Base-by-base conservation (phyloP, 2,113 vertebrate genomes). In the Limanda limanda region DNA sequence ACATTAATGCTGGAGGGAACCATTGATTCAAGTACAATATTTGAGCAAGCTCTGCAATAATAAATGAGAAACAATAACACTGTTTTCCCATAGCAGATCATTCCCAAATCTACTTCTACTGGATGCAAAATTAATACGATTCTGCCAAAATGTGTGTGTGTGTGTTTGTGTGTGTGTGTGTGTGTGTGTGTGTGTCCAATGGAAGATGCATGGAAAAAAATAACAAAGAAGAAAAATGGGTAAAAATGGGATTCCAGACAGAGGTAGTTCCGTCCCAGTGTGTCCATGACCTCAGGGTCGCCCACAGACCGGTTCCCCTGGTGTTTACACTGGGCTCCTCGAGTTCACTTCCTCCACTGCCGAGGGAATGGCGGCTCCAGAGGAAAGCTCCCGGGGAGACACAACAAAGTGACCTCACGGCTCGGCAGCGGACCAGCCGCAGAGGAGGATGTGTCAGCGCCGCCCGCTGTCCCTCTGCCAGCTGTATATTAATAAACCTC, bases 271-370 rank as follows among this genome's bases (percentile, higher is more conserved):
- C 52, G 31, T 78, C 64, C 58, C 27, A 66, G 65, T 6, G 4
- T 64, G 70, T 45, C 54, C 14, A 4, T 86, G 82, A 90, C 88
- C 83, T 65, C 12, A 1, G 69, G 73, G 82, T 84, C 78, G 51
- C 40, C 24, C 1, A 8, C 47, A 71, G 74, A 72, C 60, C 58
- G 45, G 71, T 71, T 67, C 84, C 74, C 56, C 45, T 84, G 65
- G 85, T 76, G 67, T 79, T 75, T 64, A 77, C 70, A 88, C 84
- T 86, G 76, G 70, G 65, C 72, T 84, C 65, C 72, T 87, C 76
- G 74, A 86, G 86, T 88, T 85, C 84, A 89, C 84, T 85, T 87
- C 82, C 87, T 76, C 3, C 82, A 37, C 84, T 76, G 74, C 73
- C 3, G 89, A 89, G 86, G 54, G 59, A 86, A 67, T 48, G 51